Evolutionary conservation across 2,797 vertebrate genomes (phyloP), one percentile per base, ranked within the genome.

Genomic region (Philypnodon macrostomus): DNA sequence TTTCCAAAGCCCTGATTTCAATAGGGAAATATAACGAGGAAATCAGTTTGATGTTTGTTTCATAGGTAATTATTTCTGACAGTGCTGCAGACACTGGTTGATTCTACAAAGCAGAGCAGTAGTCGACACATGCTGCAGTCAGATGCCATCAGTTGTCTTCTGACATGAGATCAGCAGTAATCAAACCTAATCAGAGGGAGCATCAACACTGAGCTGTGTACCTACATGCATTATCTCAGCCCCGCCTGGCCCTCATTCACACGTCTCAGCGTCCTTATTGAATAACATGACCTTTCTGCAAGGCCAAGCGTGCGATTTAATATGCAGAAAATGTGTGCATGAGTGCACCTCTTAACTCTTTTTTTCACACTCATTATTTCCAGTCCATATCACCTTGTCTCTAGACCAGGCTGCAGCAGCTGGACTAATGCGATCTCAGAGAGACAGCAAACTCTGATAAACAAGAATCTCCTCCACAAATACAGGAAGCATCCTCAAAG

Each of bases 331-430:
- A 84, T 87, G 64, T 76, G 76, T 74, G 86, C 86, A 85, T 86
- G 84, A 89, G 77, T 80, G 85, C 75, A 55, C 70, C 79, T 67
- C 80, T 87, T 86, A 85, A 88, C 84, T 82, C 76, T 72, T 83
- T 77, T 81, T 86, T 84, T 86, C 78, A 89, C 69, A 70, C 83
- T 83, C 71, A 81, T 89, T 88, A 89, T 86, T 88, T 90, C 80
- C 84, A 70, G 78, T 82, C 81, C 80, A 79, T 84, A 85, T 87
- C 85, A 86, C 77, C 85, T 86, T 81, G 78, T 87, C 81, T 83
- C 70, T 69, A 80, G 75, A 84, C 75, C 69, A 72, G 51, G 73
- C 61, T 67, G 70, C 69, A 50, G 63, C 66, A 58, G 77, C 75
- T 74, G 78, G 67, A 70, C 65, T 68, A 75, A 41, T 68, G 77